Percentiles rank a stretch among this genome's conserved stretches.
phyloP scores from a whole-genome alignment of 1,140 invertebrate genomes.

The Bombus pyrosoma region DNA sequence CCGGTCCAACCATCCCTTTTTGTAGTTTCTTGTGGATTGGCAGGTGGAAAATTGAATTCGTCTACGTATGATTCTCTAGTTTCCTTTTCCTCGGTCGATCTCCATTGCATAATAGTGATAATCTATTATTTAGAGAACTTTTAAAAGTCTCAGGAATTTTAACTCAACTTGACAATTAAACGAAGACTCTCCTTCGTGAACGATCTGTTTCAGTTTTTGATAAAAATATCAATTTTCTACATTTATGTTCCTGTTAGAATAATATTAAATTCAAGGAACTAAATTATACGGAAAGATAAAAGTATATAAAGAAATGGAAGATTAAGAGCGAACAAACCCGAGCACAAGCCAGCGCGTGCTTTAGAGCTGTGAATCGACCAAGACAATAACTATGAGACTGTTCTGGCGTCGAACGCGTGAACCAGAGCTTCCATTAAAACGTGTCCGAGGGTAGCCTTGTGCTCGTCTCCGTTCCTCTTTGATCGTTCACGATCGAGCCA shows the following conservation, averaged over 20 bases:
- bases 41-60: neutral
- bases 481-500: neutral
- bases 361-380: constrained; percentile 21
- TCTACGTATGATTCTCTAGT: neutral
- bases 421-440: constrained; percentile 54
- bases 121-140: neutral
- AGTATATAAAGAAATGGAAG: neutral
- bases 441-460: constrained; percentile 8
- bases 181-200: constrained; percentile 9
- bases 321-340: neutral
- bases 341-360: neutral
- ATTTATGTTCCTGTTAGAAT: neutral
- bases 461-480: neutral
- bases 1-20: neutral
- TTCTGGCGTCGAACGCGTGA: constrained; percentile 35
- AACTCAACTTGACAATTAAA: neutral
- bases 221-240: neutral
- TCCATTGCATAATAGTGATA: constrained; percentile 37
- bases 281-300: neutral
- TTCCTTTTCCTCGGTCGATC: constrained; percentile 1
- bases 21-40: neutral
- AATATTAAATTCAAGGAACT: neutral
- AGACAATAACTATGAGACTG: constrained; percentile 46
- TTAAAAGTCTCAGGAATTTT: constrained; percentile 42
- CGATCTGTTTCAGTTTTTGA: neutral